Evolutionary conservation across 2,888 invertebrate species (phyloP).

Genomic region (Archips crataeganus): DNA sequence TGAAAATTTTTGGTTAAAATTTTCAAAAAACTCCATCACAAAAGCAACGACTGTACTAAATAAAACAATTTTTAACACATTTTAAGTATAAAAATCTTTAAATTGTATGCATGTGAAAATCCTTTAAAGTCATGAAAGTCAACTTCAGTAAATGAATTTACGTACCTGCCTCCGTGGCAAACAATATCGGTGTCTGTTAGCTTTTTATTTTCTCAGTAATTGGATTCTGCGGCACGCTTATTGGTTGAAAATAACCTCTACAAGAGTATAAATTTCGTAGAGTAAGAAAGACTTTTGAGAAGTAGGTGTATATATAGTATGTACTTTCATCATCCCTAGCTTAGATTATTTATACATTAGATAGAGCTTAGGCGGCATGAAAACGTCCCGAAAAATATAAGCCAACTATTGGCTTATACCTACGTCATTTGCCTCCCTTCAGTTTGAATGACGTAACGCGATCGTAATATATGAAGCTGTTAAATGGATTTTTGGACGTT

Average conservation of each 20-base stretch:
- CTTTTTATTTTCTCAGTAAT: constrained; percentile 72
- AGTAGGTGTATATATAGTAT: neutral
- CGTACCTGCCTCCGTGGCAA: constrained; percentile 57
- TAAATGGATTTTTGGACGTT: too few relatives aligned
- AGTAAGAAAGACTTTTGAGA: neutral
- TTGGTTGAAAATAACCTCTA: constrained; percentile 29
- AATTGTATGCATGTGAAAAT: constrained; percentile 31
- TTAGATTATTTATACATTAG: too few relatives aligned
- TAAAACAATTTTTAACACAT: neutral
- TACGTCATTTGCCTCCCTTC: too few relatives aligned
- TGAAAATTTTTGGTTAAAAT: too few relatives aligned
- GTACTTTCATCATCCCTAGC: too few relatives aligned
- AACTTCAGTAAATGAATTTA: constrained; percentile 67
- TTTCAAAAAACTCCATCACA: too few relatives aligned
- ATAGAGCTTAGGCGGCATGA: too few relatives aligned
- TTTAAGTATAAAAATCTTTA: neutral
- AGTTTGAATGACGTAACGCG: too few relatives aligned
- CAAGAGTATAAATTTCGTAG: constrained; percentile 1
- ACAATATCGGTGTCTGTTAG: constrained; percentile 63
- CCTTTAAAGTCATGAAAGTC: constrained; percentile 54
- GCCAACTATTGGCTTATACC: too few relatives aligned
- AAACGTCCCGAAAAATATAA: too few relatives aligned
- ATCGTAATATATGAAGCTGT: too few relatives aligned
- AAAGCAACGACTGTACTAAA: too few relatives aligned
- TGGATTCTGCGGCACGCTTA: constrained; percentile 60